phyloP scores from a whole-genome alignment of 2,113 vertebrate species.

The Gasterosteus nipponicus region DNA sequence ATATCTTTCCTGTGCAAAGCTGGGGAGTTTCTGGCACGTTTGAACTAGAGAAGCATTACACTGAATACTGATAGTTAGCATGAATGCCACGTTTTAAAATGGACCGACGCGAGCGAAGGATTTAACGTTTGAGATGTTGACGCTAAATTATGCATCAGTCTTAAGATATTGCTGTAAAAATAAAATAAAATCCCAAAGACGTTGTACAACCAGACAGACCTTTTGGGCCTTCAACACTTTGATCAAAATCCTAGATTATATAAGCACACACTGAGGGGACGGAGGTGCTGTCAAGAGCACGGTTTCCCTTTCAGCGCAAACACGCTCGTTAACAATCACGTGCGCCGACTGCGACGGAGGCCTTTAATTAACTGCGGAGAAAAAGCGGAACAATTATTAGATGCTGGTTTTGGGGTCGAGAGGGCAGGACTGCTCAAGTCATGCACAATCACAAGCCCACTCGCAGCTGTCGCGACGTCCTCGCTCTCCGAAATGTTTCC shows the following conservation, averaged over 20 bases:
- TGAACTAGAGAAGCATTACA: conserved; percentile 34
- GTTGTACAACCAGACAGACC: background rate
- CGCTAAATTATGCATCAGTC: background rate
- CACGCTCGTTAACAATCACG: conserved; percentile 36
- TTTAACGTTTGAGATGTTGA: background rate
- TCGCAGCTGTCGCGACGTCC: conserved; percentile 54
- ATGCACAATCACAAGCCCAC: conserved; percentile 62
- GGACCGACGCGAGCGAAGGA: background rate
- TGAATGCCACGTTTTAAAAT: background rate
- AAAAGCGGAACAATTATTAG: conserved; percentile 37
- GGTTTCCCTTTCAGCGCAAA: conserved; percentile 8
- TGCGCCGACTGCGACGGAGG: conserved; percentile 25
- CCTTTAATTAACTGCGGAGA: conserved; percentile 51
- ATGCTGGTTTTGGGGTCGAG: conserved; percentile 59
- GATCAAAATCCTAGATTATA: conserved; percentile 20
- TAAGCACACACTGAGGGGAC: background rate
- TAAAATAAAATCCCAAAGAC: background rate
- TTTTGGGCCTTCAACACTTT: background rate
- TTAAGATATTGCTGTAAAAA: background rate
- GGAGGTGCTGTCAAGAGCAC: background rate
- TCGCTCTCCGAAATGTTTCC: conserved; percentile 62
- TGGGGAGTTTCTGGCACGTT: conserved; percentile 34
- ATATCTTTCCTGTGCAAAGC: conserved; percentile 50
- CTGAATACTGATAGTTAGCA: background rate
- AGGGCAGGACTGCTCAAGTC: conserved; percentile 55